Percentiles rank a stretch among this genome's conserved stretches.
phyloP scores from a whole-genome alignment of 2,113 vertebrate genomes.

The Theropithecus gelada region DNA sequence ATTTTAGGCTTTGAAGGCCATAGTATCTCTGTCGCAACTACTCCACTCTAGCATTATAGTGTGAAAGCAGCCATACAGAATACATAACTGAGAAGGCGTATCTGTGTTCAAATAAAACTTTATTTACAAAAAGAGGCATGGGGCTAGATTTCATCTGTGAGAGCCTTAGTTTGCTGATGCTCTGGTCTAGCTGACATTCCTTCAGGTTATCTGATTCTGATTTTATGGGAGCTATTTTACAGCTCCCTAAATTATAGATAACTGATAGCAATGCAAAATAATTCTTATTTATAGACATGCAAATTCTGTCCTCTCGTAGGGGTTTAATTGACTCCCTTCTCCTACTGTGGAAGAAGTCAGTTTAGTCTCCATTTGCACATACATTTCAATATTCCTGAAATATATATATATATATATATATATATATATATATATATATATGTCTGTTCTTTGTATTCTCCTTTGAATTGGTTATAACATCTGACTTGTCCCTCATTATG shows the following conservation, averaged over 20 bases:
- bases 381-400: conserved; percentile 6
- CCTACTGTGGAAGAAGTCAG: background rate
- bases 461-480: conserved; percentile 54
- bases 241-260: background rate
- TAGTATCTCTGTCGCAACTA: background rate
- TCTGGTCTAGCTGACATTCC: background rate
- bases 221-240: background rate
- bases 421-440: background rate
- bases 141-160: background rate
- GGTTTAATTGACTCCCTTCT: conserved; percentile 8
- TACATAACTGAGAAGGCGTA: background rate
- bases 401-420: too few species aligned
- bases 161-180: background rate
- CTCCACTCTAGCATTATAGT: background rate
- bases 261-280: background rate
- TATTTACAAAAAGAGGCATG: background rate
- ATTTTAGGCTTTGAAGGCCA: background rate
- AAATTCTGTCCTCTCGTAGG: background rate
- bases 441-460: background rate
- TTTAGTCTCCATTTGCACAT: background rate
- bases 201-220: background rate
- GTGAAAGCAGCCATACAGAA: background rate
- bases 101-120: background rate
- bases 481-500: background rate
- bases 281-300: background rate